Conservation (phyloP, 2,888 invertebrate genomes). For the Philhelius pedissequus region DNA sequence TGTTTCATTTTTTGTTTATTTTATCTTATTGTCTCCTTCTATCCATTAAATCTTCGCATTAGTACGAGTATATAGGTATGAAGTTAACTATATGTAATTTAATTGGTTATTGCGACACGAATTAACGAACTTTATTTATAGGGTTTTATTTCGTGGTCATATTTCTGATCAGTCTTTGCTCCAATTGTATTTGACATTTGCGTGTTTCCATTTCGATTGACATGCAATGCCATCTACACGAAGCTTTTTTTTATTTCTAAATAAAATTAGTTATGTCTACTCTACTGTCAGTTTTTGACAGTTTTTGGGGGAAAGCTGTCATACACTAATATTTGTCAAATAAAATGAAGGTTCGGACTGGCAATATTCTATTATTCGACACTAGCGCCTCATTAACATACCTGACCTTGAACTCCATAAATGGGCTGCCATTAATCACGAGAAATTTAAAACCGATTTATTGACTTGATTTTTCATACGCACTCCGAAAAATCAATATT, state of each 20-base stretch:
- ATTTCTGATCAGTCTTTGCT: conserved; percentile 48
- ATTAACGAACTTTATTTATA: conserved; percentile 46
- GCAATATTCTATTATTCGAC: background rate
- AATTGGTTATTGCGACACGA: conserved; percentile 63
- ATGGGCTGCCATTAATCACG: conserved; percentile 13
- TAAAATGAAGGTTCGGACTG: background rate
- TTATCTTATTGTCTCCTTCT: background rate
- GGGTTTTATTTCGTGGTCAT: conserved; percentile 35
- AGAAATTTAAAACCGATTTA: background rate
- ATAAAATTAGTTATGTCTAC: background rate
- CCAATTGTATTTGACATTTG: conserved; percentile 37
- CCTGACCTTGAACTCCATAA: background rate
- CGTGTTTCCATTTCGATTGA: conserved; percentile 45
- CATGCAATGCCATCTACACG: background rate
- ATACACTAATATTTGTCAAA: background rate
- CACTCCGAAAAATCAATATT: background rate
- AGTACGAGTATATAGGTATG: background rate
- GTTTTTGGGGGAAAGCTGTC: background rate
- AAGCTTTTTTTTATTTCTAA: background rate
- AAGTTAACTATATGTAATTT: conserved; percentile 53
- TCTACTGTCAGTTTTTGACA: background rate
- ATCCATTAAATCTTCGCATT: background rate
- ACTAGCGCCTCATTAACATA: conserved; percentile 2
- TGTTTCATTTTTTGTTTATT: background rate
- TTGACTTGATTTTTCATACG: background rate